Conservation (phyloP, 1,140 invertebrate genomes). For the Bombus vancouverensis region DNA sequence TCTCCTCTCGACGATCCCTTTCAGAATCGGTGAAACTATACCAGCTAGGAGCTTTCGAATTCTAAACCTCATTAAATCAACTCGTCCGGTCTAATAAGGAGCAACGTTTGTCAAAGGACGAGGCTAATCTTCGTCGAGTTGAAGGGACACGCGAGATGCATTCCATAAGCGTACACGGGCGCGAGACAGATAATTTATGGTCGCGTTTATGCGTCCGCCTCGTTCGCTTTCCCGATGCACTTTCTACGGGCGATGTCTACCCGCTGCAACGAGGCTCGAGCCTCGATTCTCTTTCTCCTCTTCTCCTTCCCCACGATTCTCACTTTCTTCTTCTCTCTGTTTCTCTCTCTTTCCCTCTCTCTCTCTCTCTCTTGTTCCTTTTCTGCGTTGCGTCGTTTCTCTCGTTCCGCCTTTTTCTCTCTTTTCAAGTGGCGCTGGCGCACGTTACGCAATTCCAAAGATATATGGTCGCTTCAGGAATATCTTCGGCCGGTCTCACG, state of each 20-base stretch:
- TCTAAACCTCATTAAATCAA: neutral
- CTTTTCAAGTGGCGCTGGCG: conserved; percentile 34
- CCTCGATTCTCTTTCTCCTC: conserved; percentile 20
- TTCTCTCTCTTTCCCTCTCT: neutral
- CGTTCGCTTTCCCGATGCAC: conserved; percentile 73
- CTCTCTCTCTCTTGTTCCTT: neutral
- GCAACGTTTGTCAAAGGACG: conserved; percentile 53
- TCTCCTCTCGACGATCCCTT: neutral
- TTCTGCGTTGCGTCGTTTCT: conserved; percentile 25
- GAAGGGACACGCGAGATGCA: conserved; percentile 52
- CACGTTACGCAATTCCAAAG: conserved; percentile 67
- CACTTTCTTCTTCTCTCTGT: conserved; percentile 31
- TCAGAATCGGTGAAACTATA: neutral
- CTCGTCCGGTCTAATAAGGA: neutral
- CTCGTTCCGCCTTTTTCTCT: conserved; percentile 29
- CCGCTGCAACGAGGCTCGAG: conserved; percentile 31
- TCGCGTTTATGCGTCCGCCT: conserved; percentile 66
- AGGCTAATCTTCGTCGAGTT: conserved; percentile 45
- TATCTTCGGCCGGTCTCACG: conserved; percentile 67
- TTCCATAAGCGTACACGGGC: conserved; percentile 35
- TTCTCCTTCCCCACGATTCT: neutral
- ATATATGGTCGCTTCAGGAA: conserved; percentile 70
- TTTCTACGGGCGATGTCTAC: conserved; percentile 59
- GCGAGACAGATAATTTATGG: conserved; percentile 72
- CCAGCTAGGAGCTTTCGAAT: neutral